phyloP scores from a whole-genome alignment of 2,888 invertebrate genomes.

The Dynastes hyllus region DNA sequence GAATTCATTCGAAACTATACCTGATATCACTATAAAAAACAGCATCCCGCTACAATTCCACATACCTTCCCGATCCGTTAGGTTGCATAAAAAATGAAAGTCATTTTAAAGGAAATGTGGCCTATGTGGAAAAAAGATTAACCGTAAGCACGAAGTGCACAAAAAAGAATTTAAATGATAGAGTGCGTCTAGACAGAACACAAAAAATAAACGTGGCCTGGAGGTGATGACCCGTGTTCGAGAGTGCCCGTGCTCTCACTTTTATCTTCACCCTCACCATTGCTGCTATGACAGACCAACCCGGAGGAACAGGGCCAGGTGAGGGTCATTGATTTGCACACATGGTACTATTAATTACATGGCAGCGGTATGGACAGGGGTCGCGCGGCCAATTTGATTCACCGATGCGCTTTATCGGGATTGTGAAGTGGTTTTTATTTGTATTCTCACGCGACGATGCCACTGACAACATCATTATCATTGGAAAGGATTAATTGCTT shows the following conservation, averaged over 20 bases:
- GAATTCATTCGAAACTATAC: no score
- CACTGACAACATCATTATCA: slow-evolving; percentile 50
- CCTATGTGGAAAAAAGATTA: slow-evolving; percentile 15
- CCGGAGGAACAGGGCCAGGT: slow-evolving; percentile 60
- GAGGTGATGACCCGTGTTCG: slow-evolving; percentile 54
- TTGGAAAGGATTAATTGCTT: slow-evolving; percentile 50
- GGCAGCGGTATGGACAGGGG: slow-evolving; percentile 59
- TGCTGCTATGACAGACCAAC: slow-evolving; percentile 13
- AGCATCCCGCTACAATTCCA: no score
- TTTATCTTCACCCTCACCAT: slow-evolving; percentile 56
- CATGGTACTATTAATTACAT: slow-evolving; percentile 66
- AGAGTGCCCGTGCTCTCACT: slow-evolving; percentile 54
- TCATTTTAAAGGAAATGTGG: slow-evolving; percentile 12
- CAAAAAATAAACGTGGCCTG: slow-evolving; percentile 18
- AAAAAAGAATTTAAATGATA: slow-evolving; percentile 26
- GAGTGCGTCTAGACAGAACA: slow-evolving; percentile 15
- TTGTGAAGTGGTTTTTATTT: slow-evolving; percentile 57
- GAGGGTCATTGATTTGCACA: slow-evolving; percentile 66
- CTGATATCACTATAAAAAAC: no score
- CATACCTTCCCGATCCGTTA: slow-evolving; percentile 22
- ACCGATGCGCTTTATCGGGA: slow-evolving; percentile 58
- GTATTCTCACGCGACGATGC: slow-evolving; percentile 58
- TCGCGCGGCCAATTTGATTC: slow-evolving; percentile 58
- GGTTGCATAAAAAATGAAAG: slow-evolving; percentile 9
- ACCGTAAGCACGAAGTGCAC: slow-evolving; percentile 5